A percentile compares a stretch with the other conserved stretches of the same genome.
Conservation (phyloP, 2,797 vertebrate genomes). For the Clarias laeviceps region DNA sequence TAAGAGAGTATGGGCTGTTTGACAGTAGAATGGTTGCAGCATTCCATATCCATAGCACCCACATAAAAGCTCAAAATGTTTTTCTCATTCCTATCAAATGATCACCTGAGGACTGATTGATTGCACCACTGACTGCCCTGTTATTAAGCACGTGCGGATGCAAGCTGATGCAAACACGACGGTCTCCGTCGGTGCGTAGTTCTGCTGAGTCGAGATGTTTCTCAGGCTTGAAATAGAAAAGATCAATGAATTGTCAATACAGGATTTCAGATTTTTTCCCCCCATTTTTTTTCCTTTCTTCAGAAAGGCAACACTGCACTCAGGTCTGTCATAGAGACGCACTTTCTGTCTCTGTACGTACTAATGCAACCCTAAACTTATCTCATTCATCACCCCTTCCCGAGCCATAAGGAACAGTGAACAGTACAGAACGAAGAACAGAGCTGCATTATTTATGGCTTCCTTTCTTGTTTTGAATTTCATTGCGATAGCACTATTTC, state of each 20-base stretch:
- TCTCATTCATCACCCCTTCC: conserved; percentile 25
- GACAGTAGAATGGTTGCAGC: conserved; percentile 8
- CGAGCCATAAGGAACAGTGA: conserved; percentile 69
- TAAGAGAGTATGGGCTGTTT: conserved; percentile 19
- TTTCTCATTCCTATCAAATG: conserved; percentile 1
- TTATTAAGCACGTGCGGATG: conserved; percentile 25
- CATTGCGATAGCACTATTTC: conserved; percentile 75
- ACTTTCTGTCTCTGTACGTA: neutral
- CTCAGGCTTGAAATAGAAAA: conserved; percentile 23
- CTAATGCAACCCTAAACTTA: neutral
- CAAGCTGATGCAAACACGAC: conserved; percentile 21
- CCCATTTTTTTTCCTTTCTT: conserved; percentile 21
- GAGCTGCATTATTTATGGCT: conserved; percentile 78
- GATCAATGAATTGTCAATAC: conserved; percentile 34
- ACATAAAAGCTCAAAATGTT: conserved; percentile 37
- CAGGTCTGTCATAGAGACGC: neutral
- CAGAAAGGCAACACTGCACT: conserved; percentile 28
- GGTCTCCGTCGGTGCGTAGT: conserved; percentile 3
- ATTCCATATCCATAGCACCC: conserved; percentile 21
- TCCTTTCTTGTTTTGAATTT: conserved; percentile 71
- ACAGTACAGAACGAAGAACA: conserved; percentile 72
- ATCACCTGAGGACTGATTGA: neutral
- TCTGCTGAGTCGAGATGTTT: conserved; percentile 43
- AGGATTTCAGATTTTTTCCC: neutral
- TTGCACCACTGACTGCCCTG: neutral